These are phyloP conservation scores for Onychomys torridus DNA, from an alignment of 2,797 vertebrate genomes.

Conservation along the genomic window DNA sequence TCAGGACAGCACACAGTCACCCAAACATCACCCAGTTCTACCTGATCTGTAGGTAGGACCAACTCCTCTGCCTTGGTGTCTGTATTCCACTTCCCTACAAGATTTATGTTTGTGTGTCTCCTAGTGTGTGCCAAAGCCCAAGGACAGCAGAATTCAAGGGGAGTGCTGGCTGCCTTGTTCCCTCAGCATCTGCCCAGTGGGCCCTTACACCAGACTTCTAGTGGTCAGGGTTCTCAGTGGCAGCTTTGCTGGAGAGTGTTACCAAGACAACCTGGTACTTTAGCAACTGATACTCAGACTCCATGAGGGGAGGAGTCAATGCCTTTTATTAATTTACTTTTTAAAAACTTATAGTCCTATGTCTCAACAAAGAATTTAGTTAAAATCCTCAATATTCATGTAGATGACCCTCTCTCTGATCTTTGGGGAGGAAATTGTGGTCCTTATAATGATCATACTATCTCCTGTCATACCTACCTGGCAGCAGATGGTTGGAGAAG, in stretches of 20 bases:
- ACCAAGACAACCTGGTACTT: background rate
- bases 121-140: background rate
- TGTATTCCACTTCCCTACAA: background rate
- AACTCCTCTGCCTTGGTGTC: background rate
- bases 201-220: background rate
- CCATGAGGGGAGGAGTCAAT: background rate
- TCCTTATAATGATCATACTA: background rate
- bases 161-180: fast-evolving
- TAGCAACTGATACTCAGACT: background rate
- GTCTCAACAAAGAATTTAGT: background rate
- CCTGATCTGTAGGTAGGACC: background rate
- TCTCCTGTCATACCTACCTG: background rate
- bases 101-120: background rate
- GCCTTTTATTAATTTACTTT: background rate
- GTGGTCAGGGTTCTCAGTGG: background rate
- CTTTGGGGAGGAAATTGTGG: background rate
- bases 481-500: background rate
- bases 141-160: background rate
- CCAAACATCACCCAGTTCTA: background rate
- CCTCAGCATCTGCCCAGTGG: background rate
- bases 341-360: background rate
- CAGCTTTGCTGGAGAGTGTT: background rate
- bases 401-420: background rate
- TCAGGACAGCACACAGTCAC: background rate
- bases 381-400: background rate